Base-by-base conservation (phyloP, 2,888 invertebrate species). In the Congeria kusceri region DNA sequence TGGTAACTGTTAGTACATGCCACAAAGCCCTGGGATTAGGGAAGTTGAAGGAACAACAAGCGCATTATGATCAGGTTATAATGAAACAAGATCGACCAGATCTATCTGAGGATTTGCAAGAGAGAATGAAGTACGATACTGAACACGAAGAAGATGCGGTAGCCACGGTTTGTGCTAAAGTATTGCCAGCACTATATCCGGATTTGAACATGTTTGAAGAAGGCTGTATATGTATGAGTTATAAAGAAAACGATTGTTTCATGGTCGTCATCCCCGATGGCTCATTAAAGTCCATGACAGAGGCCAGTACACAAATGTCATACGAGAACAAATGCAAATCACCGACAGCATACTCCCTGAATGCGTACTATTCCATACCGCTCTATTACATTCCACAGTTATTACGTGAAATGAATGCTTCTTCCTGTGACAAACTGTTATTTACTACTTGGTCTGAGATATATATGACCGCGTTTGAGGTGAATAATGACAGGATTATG, bases 141-240 rank as follows among this genome's bases (percentile, higher is more conserved):
- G 20, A 27, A n/a, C 68, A 75, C 49, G 76, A 76, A 63, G 20
- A 25, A 23, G 71, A 71, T 20, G 64, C 57, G 1, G 44, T 56
- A 23, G 64, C 57, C 15, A 71, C 64, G 20, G 56, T 64, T 20
- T 59, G 59, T 18, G 61, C 20, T 13, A 58, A 59, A 47, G 58
- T 71, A 3, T 11, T 56, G 9, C 70, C 63, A 3, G 27, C 44
- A 13, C 18, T 47, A 2, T 69, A 47, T 27, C 65, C 73, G 18
- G 59, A 65, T 18, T n/a, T 58, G 9, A 20, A 58, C 1, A 47
- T 47, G 13, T 66, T 39, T 61, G 73, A 73, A 73, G 71, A 65
- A 58, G 63, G 71, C 2, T 63, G 64, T 44, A 39, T 39, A 13
- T 11, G 39, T 11, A 11, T 39, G 13, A 39, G 15, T 13, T 39